Evolutionary conservation across 2,113 vertebrate genomes (phyloP).

Genomic region (Sebastes fasciatus): DNA sequence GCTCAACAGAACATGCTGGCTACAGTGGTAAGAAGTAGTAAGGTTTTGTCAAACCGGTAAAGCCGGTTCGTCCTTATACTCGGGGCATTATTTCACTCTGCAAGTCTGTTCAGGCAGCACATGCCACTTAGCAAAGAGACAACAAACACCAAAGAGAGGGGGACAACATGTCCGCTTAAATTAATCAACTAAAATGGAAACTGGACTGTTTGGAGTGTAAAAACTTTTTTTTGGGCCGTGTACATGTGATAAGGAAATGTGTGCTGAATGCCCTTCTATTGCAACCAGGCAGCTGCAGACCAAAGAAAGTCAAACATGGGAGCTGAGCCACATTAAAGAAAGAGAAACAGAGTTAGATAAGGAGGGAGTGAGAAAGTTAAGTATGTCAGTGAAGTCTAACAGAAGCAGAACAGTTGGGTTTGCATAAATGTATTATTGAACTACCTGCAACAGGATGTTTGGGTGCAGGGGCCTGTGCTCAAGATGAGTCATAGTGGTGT

Average conservation of each 20-base stretch:
- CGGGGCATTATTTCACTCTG: not conserved
- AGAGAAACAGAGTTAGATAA: not conserved
- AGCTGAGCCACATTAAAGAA: slow-evolving; percentile 1
- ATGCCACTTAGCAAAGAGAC: slow-evolving; percentile 1
- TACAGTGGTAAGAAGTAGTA: not conserved
- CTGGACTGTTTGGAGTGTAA: not conserved
- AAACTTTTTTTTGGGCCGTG: not conserved
- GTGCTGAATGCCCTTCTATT: slow-evolving; percentile 22
- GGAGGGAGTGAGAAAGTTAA: not conserved
- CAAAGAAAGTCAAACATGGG: slow-evolving; percentile 5
- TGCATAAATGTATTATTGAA: not conserved
- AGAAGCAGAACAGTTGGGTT: not conserved
- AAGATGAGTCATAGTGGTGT: not conserved
- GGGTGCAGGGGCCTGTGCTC: not conserved
- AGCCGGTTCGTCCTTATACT: slow-evolving; percentile 32
- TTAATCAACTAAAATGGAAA: not conserved
- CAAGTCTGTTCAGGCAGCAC: slow-evolving; percentile 44
- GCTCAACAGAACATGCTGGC: not conserved
- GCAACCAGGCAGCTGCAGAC: not conserved
- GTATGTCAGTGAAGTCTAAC: not conserved
- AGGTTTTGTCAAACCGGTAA: slow-evolving; percentile 53
- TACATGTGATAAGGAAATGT: slow-evolving; percentile 21
- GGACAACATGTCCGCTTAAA: not conserved
- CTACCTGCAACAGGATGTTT: not conserved
- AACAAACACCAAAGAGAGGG: slow-evolving; percentile 17